Evolutionary conservation across 2,797 vertebrate genomes (phyloP), one percentile per base, ranked within the genome.

Genomic region (Loriculus beryllinus): DNA sequence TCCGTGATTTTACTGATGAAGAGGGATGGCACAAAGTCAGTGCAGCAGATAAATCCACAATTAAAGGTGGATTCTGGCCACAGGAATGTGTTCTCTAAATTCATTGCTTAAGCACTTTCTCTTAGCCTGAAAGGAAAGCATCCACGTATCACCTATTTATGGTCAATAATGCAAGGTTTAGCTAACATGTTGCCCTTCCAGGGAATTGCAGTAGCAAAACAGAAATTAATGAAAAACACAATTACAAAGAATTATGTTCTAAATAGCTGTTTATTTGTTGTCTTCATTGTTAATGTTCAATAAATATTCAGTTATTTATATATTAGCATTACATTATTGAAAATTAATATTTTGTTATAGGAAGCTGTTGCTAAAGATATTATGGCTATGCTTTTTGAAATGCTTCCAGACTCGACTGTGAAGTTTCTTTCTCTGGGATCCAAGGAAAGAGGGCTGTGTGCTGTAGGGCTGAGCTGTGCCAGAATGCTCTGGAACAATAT

Each of bases 251-350:
- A 70, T 65, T 56, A 31, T 0, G 1, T 51, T 31, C 22, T 57
- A 40, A 87, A 47, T 56, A 71, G 16, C 35, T 84, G 54, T 72
- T 86, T 63, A 2, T 71, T 85, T 87, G 71, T 89, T 49, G 52
- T 28, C 48, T 82, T 89, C 45, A 18, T 13, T 62, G 39, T 64
- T 93, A 49, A 82, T 54, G 22, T 45, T 86, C 14, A 51, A 49
- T 80, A 88, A 85, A 68, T 86, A 90, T 57, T 81, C 75, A 64
- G 29, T 71, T 87, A 77, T 59, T 94, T 95, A 59, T 77, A 15
- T 56, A 64, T 85, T 93, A 88, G 39, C 62, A 83, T 72, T 93
- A 91, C 20, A 33, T 85, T 78, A 87, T 39, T 59, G 52, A 78
- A 91, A 92, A 86, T 31, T 4, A 62, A 47, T 83, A n/a, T 69